Evolutionary conservation across 2,797 vertebrate genomes (phyloP).

Genomic region (Coregonus sp.): DNA sequence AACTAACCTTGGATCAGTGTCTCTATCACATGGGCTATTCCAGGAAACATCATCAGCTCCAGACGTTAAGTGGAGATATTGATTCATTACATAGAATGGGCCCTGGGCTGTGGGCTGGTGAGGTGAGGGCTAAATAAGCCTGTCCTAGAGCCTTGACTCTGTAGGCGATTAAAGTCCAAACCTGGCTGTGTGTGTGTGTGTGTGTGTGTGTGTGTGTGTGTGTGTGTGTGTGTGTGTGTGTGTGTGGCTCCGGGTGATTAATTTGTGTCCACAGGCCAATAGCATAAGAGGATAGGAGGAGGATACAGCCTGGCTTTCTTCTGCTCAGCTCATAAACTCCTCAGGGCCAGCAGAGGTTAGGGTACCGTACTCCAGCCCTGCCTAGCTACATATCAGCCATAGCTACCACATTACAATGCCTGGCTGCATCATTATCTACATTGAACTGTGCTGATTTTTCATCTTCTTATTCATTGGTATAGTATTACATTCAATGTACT

Average conservation of each 20-base stretch:
- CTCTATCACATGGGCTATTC: too few species aligned
- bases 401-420: background rate
- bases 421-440: background rate
- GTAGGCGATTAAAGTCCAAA: slow-evolving; percentile 49
- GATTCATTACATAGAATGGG: too few species aligned
- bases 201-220: slow-evolving; percentile 11
- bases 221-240: slow-evolving; percentile 12
- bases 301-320: slow-evolving; percentile 14
- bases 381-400: background rate
- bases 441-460: background rate
- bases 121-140: slow-evolving; percentile 6
- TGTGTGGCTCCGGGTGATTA: slow-evolving; percentile 12
- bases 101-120: background rate
- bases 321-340: slow-evolving; percentile 26
- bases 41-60: too few species aligned
- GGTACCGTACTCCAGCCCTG: background rate
- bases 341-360: slow-evolving; percentile 19
- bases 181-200: slow-evolving; percentile 11
- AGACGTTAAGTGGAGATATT: too few species aligned
- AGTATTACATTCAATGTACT: background rate
- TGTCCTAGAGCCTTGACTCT: slow-evolving; percentile 18
- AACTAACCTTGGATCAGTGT: slow-evolving; percentile 7
- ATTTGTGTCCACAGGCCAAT: slow-evolving; percentile 36
- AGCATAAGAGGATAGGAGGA: background rate
- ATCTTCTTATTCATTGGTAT: background rate